Evolutionary conservation across 2,797 vertebrate species (phyloP).

Genomic region (Salarias fasciatus): DNA sequence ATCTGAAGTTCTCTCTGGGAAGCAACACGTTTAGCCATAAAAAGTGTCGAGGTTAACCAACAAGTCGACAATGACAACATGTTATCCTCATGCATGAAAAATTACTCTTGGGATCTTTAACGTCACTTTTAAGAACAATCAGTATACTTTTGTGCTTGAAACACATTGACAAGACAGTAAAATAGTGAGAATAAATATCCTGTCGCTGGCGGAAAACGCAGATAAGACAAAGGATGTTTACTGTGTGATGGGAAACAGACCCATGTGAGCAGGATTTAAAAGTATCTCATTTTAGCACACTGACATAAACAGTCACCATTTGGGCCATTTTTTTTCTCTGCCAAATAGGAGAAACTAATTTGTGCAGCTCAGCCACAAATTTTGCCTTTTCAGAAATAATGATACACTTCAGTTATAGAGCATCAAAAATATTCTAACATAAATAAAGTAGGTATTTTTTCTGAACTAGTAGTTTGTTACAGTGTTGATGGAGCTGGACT

Average conservation of each 20-base stretch:
- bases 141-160: background rate
- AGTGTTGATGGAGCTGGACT: too few species aligned
- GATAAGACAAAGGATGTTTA: slow-evolving; percentile 86
- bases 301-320: slow-evolving; percentile 59
- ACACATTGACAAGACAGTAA: background rate
- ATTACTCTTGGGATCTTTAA: background rate
- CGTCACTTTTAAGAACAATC: background rate
- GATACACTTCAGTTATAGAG: too few species aligned
- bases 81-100: too few species aligned
- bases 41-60: background rate
- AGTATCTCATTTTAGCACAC: slow-evolving; percentile 59
- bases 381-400: too few species aligned
- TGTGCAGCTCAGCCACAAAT: background rate
- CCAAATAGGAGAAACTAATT: slow-evolving; percentile 6
- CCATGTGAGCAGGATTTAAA: slow-evolving; percentile 50
- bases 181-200: slow-evolving; percentile 42
- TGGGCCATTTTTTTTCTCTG: slow-evolving; percentile 6
- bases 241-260: slow-evolving; percentile 76
- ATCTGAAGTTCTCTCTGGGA: slow-evolving; percentile 20
- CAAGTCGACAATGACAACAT: too few species aligned
- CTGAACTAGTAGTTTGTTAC: too few species aligned
- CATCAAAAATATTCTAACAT: too few species aligned
- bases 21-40: slow-evolving; percentile 28
- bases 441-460: too few species aligned
- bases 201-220: slow-evolving; percentile 43